phyloP scores from a whole-genome alignment of 2,113 vertebrate species.

The Pardalotus punctatus region DNA sequence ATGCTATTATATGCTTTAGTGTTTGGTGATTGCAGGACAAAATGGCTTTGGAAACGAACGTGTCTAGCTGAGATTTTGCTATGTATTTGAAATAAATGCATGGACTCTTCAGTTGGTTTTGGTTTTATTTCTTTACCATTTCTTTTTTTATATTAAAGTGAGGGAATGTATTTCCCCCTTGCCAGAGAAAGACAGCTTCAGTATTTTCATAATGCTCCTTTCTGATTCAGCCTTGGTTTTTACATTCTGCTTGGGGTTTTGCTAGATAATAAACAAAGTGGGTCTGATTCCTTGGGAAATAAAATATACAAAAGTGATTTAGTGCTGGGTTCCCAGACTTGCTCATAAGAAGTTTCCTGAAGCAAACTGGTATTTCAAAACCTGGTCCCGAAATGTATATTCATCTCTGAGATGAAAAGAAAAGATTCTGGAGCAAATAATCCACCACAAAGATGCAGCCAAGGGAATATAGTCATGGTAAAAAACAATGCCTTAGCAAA shows the following conservation, averaged over 20 bases:
- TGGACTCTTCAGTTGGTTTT: background rate
- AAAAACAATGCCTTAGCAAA: background rate
- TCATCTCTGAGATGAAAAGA: background rate
- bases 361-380: constrained; percentile 1
- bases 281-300: constrained; percentile 27
- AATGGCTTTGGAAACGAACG: background rate
- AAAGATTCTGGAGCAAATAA: constrained; percentile 2
- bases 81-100: background rate
- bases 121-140: background rate
- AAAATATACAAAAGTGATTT: constrained; percentile 7
- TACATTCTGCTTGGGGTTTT: background rate
- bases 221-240: background rate
- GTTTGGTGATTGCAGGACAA: background rate
- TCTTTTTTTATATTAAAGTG: background rate
- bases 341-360: background rate
- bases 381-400: background rate
- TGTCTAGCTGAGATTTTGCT: background rate
- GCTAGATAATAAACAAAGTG: constrained; percentile 1
- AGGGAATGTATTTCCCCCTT: background rate
- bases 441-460: background rate
- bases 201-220: background rate
- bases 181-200: background rate
- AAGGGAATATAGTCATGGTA: background rate
- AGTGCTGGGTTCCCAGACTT: background rate
- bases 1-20: background rate